Evolutionary conservation across 2,888 invertebrate species (phyloP).

Genomic region (Nomada ferruginata): DNA sequence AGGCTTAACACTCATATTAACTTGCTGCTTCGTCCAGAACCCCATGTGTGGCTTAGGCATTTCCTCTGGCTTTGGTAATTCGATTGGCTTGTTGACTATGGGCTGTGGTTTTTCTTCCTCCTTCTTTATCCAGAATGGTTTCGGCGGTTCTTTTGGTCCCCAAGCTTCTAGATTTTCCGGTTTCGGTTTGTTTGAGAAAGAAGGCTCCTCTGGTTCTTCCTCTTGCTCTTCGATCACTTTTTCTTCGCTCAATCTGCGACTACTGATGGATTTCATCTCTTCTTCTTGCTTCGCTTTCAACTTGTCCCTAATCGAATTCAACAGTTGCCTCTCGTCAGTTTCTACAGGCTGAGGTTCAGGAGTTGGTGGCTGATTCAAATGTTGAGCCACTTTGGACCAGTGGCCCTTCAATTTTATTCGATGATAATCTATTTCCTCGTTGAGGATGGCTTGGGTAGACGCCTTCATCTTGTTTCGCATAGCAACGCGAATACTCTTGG

Average conservation of each 20-base stretch:
- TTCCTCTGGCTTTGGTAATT: conserved; percentile 79
- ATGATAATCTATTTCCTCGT: conserved; percentile 83
- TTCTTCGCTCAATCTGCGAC: conserved; percentile 62
- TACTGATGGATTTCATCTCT: conserved; percentile 81
- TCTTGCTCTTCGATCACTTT: conserved; percentile 63
- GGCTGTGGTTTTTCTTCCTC: conserved; percentile 75
- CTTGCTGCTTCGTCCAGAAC: conserved; percentile 83
- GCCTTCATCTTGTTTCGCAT: conserved; percentile 87
- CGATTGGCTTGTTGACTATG: conserved; percentile 66
- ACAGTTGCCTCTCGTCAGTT: conserved; percentile 84
- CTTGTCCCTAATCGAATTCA: conserved; percentile 85
- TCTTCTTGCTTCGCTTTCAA: conserved; percentile 85
- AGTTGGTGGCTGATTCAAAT: conserved; percentile 72
- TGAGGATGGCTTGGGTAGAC: conserved; percentile 84
- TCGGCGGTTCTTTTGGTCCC: conserved; percentile 70
- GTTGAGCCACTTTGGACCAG: conserved; percentile 81
- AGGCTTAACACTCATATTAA: conserved; percentile 80
- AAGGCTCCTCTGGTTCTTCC: conserved; percentile 63
- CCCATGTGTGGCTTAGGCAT: conserved; percentile 83
- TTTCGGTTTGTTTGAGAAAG: conserved; percentile 64
- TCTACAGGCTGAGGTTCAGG: conserved; percentile 75
- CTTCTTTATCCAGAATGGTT: conserved; percentile 78
- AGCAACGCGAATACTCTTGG: conserved; percentile 88
- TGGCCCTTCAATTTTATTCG: conserved; percentile 84
- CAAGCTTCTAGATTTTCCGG: conserved; percentile 62